These are phyloP conservation scores for Pelodiscus sinensis DNA, from an alignment of 2,113 vertebrate genomes.

Conservation along the genomic window DNA sequence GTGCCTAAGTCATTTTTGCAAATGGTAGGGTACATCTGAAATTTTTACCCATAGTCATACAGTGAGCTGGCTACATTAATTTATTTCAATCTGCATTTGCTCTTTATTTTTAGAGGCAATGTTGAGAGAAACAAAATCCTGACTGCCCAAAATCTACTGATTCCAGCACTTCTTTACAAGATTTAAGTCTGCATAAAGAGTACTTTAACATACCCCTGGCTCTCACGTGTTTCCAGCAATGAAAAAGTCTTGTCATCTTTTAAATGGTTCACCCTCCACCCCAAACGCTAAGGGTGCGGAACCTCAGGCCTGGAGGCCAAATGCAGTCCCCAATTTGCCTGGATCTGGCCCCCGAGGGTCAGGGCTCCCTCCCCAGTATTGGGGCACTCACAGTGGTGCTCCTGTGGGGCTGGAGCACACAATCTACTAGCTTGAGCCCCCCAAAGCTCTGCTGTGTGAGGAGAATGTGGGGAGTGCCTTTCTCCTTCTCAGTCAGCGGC, in stretches of 20 bases:
- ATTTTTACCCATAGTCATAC: neutral
- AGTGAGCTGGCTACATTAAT: neutral
- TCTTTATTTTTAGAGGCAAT: neutral
- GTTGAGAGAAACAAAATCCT: neutral
- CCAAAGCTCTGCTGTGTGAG: no score
- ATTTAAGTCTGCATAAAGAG: slow-evolving; percentile 24
- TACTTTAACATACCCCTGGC: neutral
- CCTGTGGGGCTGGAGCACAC: no score
- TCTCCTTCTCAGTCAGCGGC: no score
- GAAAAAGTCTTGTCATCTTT: slow-evolving; percentile 15
- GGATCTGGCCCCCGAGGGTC: no score
- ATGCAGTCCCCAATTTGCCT: no score
- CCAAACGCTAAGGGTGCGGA: neutral
- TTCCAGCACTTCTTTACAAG: slow-evolving; percentile 31
- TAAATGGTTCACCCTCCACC: neutral
- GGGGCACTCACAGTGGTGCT: no score
- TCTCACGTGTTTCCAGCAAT: slow-evolving; percentile 46
- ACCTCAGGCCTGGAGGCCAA: no score
- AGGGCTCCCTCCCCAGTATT: no score
- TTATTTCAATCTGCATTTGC: neutral
- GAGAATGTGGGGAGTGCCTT: no score
- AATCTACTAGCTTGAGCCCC: no score
- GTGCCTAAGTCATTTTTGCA: neutral
- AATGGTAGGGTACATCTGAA: neutral
- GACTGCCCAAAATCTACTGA: neutral